Conservation (phyloP, 2,113 vertebrate genomes). For the Oryzias celebensis region DNA sequence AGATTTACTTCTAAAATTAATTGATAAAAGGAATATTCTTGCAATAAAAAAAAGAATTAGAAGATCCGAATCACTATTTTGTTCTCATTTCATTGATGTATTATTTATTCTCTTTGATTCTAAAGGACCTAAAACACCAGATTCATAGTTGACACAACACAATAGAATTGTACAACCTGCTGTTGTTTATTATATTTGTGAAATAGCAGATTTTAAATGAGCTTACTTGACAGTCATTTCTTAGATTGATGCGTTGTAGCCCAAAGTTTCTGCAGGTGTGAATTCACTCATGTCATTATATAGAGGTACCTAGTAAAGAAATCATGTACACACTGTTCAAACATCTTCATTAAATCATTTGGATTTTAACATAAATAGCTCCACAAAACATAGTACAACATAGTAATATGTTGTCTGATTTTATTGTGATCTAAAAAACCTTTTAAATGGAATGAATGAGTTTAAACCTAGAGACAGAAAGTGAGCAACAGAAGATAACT, state of each 20-base stretch:
- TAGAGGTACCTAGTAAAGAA: not conserved
- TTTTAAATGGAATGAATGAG: no score
- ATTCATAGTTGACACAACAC: not conserved
- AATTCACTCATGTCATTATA: not conserved
- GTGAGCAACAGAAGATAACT: no score
- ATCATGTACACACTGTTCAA: no score
- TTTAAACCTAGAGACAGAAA: no score
- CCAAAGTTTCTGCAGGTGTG: conserved; percentile 1
- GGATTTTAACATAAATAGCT: not conserved
- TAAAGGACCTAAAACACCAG: not conserved
- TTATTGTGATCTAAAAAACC: no score
- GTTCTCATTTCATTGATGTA: no score
- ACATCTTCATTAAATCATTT: not conserved
- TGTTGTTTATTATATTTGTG: not conserved
- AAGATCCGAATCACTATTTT: no score
- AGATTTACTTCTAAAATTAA: no score
- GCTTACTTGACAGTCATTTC: not conserved
- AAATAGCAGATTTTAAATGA: not conserved
- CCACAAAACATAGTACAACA: not conserved
- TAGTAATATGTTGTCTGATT: not conserved
- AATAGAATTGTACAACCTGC: not conserved
- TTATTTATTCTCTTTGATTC: not conserved
- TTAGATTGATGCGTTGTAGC: not conserved
- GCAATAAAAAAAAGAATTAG: no score
- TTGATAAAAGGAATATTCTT: no score